These are phyloP conservation scores for Toxostoma redivivum DNA, from an alignment of 2,113 vertebrate genomes.

Conservation along the genomic window DNA sequence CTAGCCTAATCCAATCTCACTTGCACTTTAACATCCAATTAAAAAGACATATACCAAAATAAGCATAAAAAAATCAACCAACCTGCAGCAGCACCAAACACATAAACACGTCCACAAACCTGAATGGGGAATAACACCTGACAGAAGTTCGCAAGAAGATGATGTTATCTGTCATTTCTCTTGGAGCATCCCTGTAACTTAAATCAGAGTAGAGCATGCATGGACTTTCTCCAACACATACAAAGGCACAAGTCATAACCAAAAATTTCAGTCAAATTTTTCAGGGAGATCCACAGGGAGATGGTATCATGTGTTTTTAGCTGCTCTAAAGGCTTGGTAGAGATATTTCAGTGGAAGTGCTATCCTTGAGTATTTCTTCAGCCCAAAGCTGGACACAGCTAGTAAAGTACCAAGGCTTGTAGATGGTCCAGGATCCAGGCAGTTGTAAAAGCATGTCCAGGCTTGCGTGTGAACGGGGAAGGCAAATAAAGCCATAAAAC, in stretches of 20 bases:
- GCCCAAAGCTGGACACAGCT: not conserved
- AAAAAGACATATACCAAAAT: not conserved
- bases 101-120: not conserved
- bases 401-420: not conserved
- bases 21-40: constrained; percentile 35
- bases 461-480: not conserved
- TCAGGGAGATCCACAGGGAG: not conserved
- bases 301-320: not conserved
- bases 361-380: not conserved
- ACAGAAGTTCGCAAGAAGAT: constrained; percentile 14
- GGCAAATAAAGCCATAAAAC: not conserved
- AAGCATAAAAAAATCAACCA: constrained; percentile 22
- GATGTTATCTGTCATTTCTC: constrained; percentile 18
- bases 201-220: not conserved
- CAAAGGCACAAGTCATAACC: not conserved
- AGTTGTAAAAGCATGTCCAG: not conserved
- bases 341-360: not conserved
- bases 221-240: not conserved
- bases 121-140: not conserved
- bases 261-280: not conserved
- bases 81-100: not conserved
- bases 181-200: not conserved
- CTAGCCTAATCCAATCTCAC: constrained; percentile 1
- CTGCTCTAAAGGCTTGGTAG: not conserved
- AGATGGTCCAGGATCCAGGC: not conserved